A percentile compares a stretch with the other conserved stretches of the same genome.
Conservation (phyloP, 2,113 vertebrate genomes). For the Dipodomys stephensi region DNA sequence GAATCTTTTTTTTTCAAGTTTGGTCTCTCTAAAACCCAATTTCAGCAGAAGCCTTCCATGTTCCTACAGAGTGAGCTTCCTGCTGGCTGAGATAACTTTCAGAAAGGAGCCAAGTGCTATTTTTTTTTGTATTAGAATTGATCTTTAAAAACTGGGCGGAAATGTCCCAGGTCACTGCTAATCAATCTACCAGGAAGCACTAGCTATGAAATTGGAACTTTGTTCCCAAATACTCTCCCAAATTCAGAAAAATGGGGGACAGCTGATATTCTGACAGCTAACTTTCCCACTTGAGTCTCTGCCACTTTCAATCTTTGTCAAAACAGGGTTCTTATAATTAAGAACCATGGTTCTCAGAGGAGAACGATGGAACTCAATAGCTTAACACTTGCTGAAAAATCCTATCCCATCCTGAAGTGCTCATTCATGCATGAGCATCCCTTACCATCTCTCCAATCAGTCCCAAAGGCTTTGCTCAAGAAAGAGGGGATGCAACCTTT, state of each 20-base stretch:
- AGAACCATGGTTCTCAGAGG: constrained; percentile 58
- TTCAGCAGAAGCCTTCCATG: background rate
- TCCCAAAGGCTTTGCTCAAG: background rate
- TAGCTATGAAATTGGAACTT: constrained; percentile 52
- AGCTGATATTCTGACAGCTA: constrained; percentile 58
- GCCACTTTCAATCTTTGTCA: constrained; percentile 68
- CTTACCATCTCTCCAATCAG: background rate
- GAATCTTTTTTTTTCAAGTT: background rate
- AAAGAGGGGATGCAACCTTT: background rate
- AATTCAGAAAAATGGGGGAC: constrained; percentile 52
- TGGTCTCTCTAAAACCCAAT: background rate
- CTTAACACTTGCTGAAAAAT: constrained; percentile 41
- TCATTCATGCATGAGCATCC: background rate
- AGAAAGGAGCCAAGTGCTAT: constrained; percentile 4
- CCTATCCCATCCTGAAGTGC: background rate
- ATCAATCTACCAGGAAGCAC: constrained; percentile 39
- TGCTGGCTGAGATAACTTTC: background rate
- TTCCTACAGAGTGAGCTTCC: background rate
- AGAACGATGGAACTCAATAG: constrained; percentile 7
- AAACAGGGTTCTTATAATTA: constrained; percentile 66
- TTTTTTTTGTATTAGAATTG: background rate
- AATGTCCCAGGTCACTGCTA: constrained; percentile 17
- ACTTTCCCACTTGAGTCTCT: constrained; percentile 16
- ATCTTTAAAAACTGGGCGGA: constrained; percentile 7
- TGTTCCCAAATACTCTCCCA: constrained; percentile 25